Base-by-base conservation (phyloP, 2,113 vertebrate species). In the Girardinichthys multiradiatus region DNA sequence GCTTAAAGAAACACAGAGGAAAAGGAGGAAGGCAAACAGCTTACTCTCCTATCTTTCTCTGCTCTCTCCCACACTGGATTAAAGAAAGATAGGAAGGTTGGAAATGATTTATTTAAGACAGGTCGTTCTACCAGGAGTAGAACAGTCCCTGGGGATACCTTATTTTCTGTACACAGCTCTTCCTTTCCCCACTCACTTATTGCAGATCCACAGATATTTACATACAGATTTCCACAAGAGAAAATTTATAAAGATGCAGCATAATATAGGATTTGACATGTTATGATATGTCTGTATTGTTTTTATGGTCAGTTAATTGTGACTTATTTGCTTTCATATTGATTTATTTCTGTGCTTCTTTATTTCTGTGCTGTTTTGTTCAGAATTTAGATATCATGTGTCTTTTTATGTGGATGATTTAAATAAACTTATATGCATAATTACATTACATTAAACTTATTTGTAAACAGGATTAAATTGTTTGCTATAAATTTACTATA, bases 101-200 rank as follows among this genome's bases (percentile, higher is more conserved):
- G 84, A 77, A 91, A 90, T 91, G 87, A 90, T 92, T 92, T 92
- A 91, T 92, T 92, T 89, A 87, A 91, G 88, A 91, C 91, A 92
- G 90, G 90, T 92, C 77, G 63, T 82, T 89, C 86, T 81, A 75
- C 72, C 70, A 79, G 86, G 83, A 92, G 83, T 84, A 79, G 84
- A 76, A 66, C 75, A 64, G 73, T 89, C 90, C 87, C 82, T 28
- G 82, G 85, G 91, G 87, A 89, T 67, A 79, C 85, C 78, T 86
- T 83, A 64, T 79, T 84, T 90, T 87, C 70, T 82, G 42, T 83
- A 68, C 70, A 76, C 45, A 37, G 62, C 73, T 85, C 64, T 70
- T 74, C 77, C 58, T 77, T 54, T 37, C 58, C 70, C 57, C 71
- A 28, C 66, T 77, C 77, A 67, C 72, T 76, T 29, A 45, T 42